Evolutionary conservation across 2,797 vertebrate species (phyloP).

Genomic region (Mycteria americana): DNA sequence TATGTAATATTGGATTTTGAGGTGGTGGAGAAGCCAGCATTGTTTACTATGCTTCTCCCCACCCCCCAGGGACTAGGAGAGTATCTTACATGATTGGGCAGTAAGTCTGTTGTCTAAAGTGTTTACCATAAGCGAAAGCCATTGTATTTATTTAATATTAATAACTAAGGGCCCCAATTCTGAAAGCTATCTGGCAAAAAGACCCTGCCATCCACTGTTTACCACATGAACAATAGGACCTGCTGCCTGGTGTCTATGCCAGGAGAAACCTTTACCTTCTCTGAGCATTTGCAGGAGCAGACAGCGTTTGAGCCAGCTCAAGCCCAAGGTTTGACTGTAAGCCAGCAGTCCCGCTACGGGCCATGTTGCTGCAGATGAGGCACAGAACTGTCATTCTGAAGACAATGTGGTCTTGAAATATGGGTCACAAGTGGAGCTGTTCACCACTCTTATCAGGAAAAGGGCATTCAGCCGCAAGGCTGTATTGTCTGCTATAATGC

Average conservation of each 20-base stretch:
- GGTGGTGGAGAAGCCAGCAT: conserved; percentile 29
- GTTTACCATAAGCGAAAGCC: not conserved
- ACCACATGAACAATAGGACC: not conserved
- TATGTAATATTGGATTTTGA: conserved; percentile 45
- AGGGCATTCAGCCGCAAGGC: not conserved
- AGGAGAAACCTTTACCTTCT: not conserved
- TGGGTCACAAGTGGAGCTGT: conserved; percentile 47
- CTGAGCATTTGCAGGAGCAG: not conserved
- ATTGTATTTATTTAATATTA: not conserved
- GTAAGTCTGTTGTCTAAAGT: not conserved
- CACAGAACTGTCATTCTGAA: not conserved
- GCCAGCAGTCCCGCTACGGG: not conserved
- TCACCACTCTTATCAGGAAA: not conserved
- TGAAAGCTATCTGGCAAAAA: not conserved
- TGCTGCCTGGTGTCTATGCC: not conserved
- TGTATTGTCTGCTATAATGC: not conserved
- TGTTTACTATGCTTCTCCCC: conserved; percentile 30
- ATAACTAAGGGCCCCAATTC: not conserved
- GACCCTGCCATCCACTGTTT: not conserved
- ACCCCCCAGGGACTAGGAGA: not conserved
- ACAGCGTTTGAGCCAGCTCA: not conserved
- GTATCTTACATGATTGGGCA: not conserved
- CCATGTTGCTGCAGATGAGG: not conserved
- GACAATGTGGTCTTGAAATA: conserved; percentile 48
- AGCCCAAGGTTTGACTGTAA: not conserved